Evolutionary conservation across 2,113 vertebrate species (phyloP).

Genomic region (Athene cunicularia): DNA sequence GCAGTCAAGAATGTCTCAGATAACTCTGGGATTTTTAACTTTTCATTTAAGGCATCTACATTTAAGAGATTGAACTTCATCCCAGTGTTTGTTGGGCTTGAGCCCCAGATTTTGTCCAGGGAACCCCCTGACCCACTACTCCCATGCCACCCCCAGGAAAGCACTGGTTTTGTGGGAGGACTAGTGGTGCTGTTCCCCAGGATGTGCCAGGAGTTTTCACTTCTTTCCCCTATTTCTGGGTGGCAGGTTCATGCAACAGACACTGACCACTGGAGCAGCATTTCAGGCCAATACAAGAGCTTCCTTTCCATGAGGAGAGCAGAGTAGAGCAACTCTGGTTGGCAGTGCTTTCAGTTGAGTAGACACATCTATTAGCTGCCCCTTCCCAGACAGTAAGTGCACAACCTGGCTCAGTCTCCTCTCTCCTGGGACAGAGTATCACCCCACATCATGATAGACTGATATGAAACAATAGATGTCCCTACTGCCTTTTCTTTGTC

Average conservation of each 20-base stretch:
- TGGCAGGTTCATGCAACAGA: fast-evolving
- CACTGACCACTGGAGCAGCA: neutral
- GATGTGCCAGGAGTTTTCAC: neutral
- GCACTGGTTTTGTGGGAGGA: neutral
- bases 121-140: neutral
- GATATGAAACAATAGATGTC: neutral
- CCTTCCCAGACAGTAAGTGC: neutral
- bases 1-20: neutral
- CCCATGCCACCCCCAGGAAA: neutral
- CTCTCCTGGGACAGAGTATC: neutral
- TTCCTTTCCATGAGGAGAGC: neutral
- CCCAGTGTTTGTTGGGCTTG: neutral
- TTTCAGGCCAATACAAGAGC: neutral
- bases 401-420: neutral
- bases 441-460: neutral
- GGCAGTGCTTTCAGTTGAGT: neutral
- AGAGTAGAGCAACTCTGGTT: neutral
- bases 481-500: neutral
- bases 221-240: fast-evolving
- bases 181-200: fast-evolving
- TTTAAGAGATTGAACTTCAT: neutral
- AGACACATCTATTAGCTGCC: neutral
- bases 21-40: neutral
- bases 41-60: neutral
- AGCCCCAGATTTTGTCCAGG: neutral